A percentile compares a stretch with the other conserved stretches of the same genome.
Conservation (phyloP, 2,888 invertebrate species). For the Antheraea assamensis region DNA sequence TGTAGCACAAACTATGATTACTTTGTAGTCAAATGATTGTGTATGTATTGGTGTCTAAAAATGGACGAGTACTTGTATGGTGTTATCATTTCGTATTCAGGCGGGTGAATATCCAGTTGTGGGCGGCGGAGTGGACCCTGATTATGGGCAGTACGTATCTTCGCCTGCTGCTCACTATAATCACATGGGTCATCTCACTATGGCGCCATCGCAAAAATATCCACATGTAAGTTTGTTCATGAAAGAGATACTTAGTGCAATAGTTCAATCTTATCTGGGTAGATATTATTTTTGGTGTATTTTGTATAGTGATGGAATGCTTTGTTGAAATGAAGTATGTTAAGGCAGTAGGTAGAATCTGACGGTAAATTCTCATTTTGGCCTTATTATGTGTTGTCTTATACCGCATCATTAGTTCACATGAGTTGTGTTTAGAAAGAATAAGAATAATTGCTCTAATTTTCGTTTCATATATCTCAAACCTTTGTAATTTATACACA, state of each 20-base stretch:
- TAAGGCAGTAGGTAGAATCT: too few relatives aligned
- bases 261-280: background rate
- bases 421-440: too few relatives aligned
- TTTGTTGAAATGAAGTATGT: too few relatives aligned
- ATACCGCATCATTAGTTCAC: too few relatives aligned
- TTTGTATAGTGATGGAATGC: background rate
- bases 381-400: too few relatives aligned
- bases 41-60: background rate
- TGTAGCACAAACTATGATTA: too few relatives aligned
- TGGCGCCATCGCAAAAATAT: constrained; percentile 80
- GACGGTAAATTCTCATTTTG: too few relatives aligned
- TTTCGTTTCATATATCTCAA: too few relatives aligned
- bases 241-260: background rate
- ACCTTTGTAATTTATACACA: too few relatives aligned
- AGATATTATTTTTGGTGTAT: background rate
- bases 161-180: constrained; percentile 78
- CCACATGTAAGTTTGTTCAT: constrained; percentile 67
- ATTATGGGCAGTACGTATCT: constrained; percentile 79
- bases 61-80: too few relatives aligned
- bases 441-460: too few relatives aligned
- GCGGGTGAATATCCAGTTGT: constrained; percentile 73
- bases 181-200: constrained; percentile 79
- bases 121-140: constrained; percentile 70
- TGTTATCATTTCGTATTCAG: constrained; percentile 37
- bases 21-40: too few relatives aligned